Conservation (phyloP, 1,140 invertebrate genomes). For the Drosophila arawakana region DNA sequence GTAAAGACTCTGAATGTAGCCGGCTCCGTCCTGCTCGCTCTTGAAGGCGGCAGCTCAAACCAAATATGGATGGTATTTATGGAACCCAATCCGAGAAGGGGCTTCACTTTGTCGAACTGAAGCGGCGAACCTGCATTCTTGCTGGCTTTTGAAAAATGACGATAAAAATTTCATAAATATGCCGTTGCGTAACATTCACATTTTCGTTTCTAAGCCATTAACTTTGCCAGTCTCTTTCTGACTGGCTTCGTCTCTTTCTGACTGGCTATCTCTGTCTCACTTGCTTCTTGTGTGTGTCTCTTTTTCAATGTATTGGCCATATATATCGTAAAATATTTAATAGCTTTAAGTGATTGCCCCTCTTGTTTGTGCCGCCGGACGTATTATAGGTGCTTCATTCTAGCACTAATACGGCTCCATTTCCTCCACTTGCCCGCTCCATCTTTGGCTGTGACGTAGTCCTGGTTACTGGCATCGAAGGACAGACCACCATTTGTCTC, state of each 20-base stretch:
- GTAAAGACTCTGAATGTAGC: conserved; percentile 25
- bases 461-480: conserved; percentile 20
- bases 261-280: background rate
- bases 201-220: conserved; percentile 75
- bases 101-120: conserved; percentile 12
- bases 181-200: conserved; percentile 68
- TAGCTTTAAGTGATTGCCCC: conserved; percentile 70
- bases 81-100: conserved; percentile 6
- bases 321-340: conserved; percentile 79
- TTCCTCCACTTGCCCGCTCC: conserved; percentile 3
- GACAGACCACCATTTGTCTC: conserved; percentile 45
- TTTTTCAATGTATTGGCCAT: conserved; percentile 16
- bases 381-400: conserved; percentile 23
- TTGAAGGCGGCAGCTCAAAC: conserved; percentile 4
- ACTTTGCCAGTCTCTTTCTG: conserved; percentile 46
- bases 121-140: conserved; percentile 44
- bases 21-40: conserved; percentile 1
- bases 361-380: conserved; percentile 18
- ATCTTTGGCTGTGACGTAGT: conserved; percentile 33
- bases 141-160: conserved; percentile 66
- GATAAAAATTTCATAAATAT: conserved; percentile 82
- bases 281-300: background rate
- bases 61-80: conserved; percentile 45
- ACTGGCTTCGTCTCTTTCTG: background rate
- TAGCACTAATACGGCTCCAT: conserved; percentile 16